A percentile compares a stretch with the other conserved stretches of the same genome.
Evolutionary conservation across 2,797 vertebrate species (phyloP).

Genomic region (Emydoidea blandingii): DNA sequence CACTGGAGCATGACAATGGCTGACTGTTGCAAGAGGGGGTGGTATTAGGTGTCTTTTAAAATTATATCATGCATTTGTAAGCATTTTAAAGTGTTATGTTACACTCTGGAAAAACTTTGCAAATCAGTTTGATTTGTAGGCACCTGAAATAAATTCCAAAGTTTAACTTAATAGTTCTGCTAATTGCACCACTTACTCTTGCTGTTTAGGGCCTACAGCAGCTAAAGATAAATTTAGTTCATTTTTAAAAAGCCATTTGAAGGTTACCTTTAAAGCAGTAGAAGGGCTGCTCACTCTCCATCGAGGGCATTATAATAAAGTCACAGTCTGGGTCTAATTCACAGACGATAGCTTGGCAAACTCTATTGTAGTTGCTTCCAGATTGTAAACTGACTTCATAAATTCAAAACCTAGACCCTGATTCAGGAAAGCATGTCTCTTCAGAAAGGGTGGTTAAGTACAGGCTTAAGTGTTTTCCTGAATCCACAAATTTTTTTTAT

Average conservation of each 20-base stretch:
- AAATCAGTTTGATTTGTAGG: neutral
- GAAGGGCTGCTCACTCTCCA: neutral
- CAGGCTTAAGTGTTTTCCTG: neutral
- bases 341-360: neutral
- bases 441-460: neutral
- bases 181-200: neutral
- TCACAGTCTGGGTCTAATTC: neutral
- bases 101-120: neutral
- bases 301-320: neutral
- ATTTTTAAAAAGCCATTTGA: neutral
- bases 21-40: constrained; percentile 32
- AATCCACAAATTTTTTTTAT: neutral
- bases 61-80: constrained; percentile 3
- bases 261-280: neutral
- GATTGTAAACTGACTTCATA: neutral
- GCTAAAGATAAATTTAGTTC: neutral
- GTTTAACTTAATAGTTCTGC: neutral
- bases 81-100: constrained; percentile 1
- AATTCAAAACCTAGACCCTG: neutral
- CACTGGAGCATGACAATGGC: neutral
- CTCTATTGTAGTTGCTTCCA: neutral
- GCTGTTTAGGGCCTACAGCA: neutral
- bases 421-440: neutral
- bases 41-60: constrained; percentile 9
- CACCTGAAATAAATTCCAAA: constrained; percentile 27